Evolutionary conservation across 2,888 invertebrate genomes (phyloP).

Genomic region (Hypercompe scribonia): DNA sequence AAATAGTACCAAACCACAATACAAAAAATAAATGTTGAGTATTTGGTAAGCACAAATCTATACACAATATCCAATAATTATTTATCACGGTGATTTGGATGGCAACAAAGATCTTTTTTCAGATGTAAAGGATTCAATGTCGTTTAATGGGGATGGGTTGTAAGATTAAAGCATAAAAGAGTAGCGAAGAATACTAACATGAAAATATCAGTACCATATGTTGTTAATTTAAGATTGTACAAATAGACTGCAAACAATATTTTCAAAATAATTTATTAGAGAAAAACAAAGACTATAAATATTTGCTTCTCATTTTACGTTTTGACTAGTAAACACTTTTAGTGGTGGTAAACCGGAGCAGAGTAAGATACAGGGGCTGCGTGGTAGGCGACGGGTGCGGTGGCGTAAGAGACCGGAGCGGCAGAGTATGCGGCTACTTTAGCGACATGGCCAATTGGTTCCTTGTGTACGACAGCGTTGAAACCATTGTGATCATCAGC

Average conservation of each 20-base stretch:
- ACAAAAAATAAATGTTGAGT: no score
- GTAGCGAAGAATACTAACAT: no score
- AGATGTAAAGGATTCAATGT: no score
- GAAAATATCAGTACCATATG: neutral
- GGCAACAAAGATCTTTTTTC: no score
- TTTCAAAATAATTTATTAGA: constrained; percentile 8
- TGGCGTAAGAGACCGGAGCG: constrained; percentile 54
- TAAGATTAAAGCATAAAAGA: no score
- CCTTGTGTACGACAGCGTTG: constrained; percentile 79
- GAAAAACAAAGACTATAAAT: constrained; percentile 7
- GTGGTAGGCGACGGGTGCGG: constrained; percentile 33
- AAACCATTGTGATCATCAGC: constrained; percentile 81
- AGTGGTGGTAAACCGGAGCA: constrained; percentile 12
- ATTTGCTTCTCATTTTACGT: neutral
- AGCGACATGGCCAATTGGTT: constrained; percentile 66
- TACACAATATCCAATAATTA: no score
- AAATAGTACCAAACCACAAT: no score
- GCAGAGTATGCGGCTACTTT: constrained; percentile 54
- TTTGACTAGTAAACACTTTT: constrained; percentile 8
- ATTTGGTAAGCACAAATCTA: no score
- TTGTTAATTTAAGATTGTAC: neutral
- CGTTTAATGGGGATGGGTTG: no score
- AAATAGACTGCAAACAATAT: neutral
- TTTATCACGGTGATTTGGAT: no score
- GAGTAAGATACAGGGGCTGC: constrained; percentile 12